Conservation (phyloP, 2,797 vertebrate species). For the Myiotriccus ornatus region DNA sequence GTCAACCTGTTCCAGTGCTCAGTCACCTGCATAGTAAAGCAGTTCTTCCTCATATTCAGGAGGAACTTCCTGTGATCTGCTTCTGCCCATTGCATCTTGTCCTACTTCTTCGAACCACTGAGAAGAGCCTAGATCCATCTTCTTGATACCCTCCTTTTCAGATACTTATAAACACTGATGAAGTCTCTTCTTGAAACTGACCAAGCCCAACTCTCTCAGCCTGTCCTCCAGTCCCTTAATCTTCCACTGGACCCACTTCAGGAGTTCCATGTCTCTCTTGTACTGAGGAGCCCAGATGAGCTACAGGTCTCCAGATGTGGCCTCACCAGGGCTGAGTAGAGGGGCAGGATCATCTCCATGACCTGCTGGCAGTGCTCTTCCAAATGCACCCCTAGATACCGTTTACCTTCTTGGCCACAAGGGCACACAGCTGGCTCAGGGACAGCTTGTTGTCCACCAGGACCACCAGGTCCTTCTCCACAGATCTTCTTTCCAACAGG, state of each 20-base stretch:
- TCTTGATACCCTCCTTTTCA: background rate
- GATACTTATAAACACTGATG: background rate
- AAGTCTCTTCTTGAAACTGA: background rate
- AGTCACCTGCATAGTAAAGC: background rate
- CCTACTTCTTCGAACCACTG: background rate
- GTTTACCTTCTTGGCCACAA: background rate
- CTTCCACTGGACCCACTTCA: background rate
- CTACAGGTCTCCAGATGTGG: background rate
- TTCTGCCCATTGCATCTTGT: background rate
- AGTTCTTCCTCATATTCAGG: background rate
- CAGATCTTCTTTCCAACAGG: background rate
- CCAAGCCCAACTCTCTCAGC: background rate
- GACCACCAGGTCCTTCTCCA: background rate
- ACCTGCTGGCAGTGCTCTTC: background rate
- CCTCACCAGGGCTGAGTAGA: background rate
- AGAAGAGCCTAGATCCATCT: background rate
- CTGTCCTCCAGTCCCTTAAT: background rate
- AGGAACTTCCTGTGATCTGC: background rate
- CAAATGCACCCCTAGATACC: background rate
- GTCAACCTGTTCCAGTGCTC: accelerated
- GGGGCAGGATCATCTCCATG: background rate
- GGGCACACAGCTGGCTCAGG: background rate
- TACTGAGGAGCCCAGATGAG: background rate
- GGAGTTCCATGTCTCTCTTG: background rate
- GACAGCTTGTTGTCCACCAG: background rate